Evolutionary conservation across 2,888 invertebrate species (phyloP).

Genomic region (Theretra japonica): DNA sequence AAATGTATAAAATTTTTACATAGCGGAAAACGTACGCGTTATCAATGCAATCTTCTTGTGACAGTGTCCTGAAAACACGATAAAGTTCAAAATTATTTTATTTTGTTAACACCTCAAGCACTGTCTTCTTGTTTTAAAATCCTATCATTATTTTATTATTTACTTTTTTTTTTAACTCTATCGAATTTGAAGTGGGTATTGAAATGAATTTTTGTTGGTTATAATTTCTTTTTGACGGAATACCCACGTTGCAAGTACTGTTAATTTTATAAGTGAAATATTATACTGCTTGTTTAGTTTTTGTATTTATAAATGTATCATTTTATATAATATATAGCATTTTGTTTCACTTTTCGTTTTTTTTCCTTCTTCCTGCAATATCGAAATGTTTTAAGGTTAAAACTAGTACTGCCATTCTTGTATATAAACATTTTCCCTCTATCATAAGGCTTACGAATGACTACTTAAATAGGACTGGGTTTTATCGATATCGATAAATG

Average conservation of each 20-base stretch:
- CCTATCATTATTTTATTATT: background rate
- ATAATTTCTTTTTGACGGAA: slow-evolving; percentile 2
- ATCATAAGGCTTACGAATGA: slow-evolving; percentile 11
- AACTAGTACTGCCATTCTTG: slow-evolving; percentile 21
- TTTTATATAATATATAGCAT: slow-evolving; percentile 17
- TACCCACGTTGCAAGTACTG: slow-evolving; percentile 10
- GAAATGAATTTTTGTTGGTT: background rate
- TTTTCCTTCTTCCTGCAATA: background rate
- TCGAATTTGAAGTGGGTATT: background rate
- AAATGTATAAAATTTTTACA: background rate
- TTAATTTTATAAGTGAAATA: slow-evolving; percentile 1
- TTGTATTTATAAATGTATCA: slow-evolving; percentile 22
- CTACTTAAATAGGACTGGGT: background rate
- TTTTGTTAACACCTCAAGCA: background rate
- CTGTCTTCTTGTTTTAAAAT: background rate
- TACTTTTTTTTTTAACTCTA: background rate
- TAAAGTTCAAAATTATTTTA: background rate
- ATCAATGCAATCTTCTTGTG: slow-evolving; percentile 8
- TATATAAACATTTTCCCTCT: slow-evolving; percentile 15
- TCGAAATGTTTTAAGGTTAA: background rate
- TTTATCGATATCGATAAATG: slow-evolving; percentile 13
- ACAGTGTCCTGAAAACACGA: background rate
- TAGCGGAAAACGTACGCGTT: background rate
- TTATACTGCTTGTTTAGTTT: slow-evolving; percentile 16
- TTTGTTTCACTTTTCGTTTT: slow-evolving; percentile 21